These are phyloP conservation scores for Pseudopleuronectes americanus DNA, from an alignment of 2,797 vertebrate species.

Conservation along the genomic window DNA sequence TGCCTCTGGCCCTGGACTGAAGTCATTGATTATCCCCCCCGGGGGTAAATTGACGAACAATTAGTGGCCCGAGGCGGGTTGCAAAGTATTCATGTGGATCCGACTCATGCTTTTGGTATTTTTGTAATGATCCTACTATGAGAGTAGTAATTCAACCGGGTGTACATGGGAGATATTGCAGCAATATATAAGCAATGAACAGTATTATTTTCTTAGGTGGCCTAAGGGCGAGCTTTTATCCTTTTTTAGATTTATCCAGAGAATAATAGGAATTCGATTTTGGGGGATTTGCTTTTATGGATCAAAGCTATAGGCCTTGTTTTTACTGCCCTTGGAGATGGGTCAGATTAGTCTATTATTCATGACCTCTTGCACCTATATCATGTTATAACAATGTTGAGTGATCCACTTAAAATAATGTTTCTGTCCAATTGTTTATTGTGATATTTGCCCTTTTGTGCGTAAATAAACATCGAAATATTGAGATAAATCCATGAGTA, in stretches of 20 bases:
- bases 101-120: constrained; percentile 35
- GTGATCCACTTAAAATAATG: background rate
- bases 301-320: background rate
- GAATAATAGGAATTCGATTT: background rate
- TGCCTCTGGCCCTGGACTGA: constrained; percentile 42
- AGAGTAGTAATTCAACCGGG: constrained; percentile 26
- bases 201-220: constrained; percentile 2
- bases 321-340: background rate
- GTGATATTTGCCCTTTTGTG: no score
- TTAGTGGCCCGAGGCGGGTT: constrained; percentile 33
- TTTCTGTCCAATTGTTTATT: no score
- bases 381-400: background rate
- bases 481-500: no score
- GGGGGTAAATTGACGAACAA: constrained; percentile 52
- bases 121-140: constrained; percentile 23
- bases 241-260: constrained; percentile 14
- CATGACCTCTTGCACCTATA: background rate
- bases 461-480: background rate
- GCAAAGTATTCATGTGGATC: constrained; percentile 36
- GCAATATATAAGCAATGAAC: constrained; percentile 13
- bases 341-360: background rate
- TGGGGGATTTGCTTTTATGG: background rate
- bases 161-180: constrained; percentile 19
- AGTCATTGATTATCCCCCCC: constrained; percentile 60
- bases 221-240: background rate